Evolutionary conservation across 2,113 vertebrate species (phyloP), one percentile per base, ranked within the genome.

Genomic region (Coptodon bakossiorum): DNA sequence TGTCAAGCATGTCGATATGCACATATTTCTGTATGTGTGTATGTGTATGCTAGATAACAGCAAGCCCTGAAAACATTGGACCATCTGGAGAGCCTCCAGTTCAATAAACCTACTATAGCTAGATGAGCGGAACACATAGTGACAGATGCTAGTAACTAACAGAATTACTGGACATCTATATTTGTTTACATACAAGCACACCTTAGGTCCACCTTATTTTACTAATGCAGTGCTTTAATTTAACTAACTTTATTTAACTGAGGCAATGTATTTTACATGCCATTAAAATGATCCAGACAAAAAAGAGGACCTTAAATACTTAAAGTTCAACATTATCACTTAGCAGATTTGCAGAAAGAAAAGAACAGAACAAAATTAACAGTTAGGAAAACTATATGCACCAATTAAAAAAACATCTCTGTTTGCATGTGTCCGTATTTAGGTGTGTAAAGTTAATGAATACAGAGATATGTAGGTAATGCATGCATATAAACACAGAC

Each of bases 61-160:
- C 13, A 6, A 86, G 56, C 1, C 7, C 10, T 76, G 59, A 90
- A 94, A 94, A 94, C 88, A 91, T 91, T 91, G 13, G 83, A 76
- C 54, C 91, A 91, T 92, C 81, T 94, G 93, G 87, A 76, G n/a
- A 52, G 86, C 54, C 66, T 73, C 45, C 80, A 29, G 52, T 79
- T 91, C 68, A 57, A 80, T 52, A 87, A 87, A 89, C 43, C 82
- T 87, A 78, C 14, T 22, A 36, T 4, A 5, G 50, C 14, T n/a
- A 84, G 40, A 87, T 22, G 82, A 80, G 38, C 9, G 19, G 11
- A 57, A 88, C 81, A 85, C 17, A 82, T 43, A 87, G 82, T 59
- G 24, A 71, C 63, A 87, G 57, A 85, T 61, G 53, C 59, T 68
- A 66, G 66, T 56, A 13, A 56, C 86, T 76, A 45, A 84, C 59